phyloP scores from a whole-genome alignment of 2,888 invertebrate species.

The Balanococcus diminutus region DNA sequence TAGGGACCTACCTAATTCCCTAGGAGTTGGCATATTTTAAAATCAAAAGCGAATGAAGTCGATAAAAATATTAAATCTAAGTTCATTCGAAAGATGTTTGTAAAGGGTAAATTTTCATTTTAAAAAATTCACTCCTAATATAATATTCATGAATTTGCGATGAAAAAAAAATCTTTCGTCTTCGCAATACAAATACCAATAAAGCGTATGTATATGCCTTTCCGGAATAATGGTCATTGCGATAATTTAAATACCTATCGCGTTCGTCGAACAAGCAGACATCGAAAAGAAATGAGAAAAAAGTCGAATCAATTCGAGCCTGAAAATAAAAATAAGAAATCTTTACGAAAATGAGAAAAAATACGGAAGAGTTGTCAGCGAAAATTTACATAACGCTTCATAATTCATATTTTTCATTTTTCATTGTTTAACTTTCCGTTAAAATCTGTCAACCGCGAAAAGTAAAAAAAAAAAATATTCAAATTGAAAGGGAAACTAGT shows the following conservation, averaged over 20 bases:
- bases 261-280: not conserved
- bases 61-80: not conserved
- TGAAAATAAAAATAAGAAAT: not conserved
- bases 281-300: not conserved
- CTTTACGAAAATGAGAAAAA: not conserved
- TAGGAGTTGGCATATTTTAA: not conserved
- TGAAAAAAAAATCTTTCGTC: not conserved
- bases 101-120: not conserved
- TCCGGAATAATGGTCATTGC: not conserved
- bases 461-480: slow-evolving; percentile 49
- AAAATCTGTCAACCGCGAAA: slow-evolving; percentile 53
- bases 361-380: slow-evolving; percentile 11
- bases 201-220: not conserved
- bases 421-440: slow-evolving; percentile 54
- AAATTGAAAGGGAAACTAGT: slow-evolving; percentile 53
- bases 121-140: not conserved
- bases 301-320: not conserved
- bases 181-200: not conserved
- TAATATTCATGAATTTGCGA: not conserved
- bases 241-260: not conserved
- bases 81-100: too few species aligned
- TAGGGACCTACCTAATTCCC: too few species aligned
- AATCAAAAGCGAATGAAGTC: not conserved
- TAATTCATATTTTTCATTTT: slow-evolving; percentile 50
- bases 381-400: slow-evolving; percentile 33